phyloP scores from a whole-genome alignment of 2,113 vertebrate genomes.

The Misgurnus anguillicaudatus region DNA sequence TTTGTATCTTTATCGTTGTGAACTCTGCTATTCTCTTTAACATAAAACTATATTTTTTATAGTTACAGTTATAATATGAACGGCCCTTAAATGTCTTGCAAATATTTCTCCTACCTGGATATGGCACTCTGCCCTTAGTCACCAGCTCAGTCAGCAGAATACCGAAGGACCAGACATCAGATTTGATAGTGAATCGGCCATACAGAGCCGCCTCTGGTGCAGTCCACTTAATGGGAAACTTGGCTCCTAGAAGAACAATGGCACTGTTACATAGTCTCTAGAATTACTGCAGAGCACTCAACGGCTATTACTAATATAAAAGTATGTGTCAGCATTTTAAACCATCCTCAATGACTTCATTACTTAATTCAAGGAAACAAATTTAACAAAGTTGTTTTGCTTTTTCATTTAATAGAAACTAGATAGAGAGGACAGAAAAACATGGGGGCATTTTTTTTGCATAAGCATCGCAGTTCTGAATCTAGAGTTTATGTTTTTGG shows the following conservation, averaged over 20 bases:
- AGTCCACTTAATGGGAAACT: conserved; percentile 99
- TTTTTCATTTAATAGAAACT: not conserved
- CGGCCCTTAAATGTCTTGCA: too few species aligned
- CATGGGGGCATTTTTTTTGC: too few species aligned
- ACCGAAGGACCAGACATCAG: conserved; percentile 97
- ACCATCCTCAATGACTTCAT: not conserved
- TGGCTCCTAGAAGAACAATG: conserved; percentile 81
- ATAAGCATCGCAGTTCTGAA: too few species aligned
- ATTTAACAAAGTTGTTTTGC: not conserved
- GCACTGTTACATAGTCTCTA: conserved; percentile 7
- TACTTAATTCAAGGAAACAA: not conserved
- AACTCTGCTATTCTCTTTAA: too few species aligned
- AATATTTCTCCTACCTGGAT: conserved; percentile 80
- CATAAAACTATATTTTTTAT: too few species aligned
- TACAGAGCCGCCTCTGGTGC: conserved; percentile 96
- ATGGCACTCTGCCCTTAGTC: conserved; percentile 97
- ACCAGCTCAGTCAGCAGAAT: conserved; percentile 96
- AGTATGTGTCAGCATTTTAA: conserved; percentile 26
- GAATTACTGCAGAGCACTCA: not conserved
- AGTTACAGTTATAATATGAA: too few species aligned
- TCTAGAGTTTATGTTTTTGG: too few species aligned
- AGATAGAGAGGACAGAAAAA: not conserved
- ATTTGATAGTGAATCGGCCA: conserved; percentile 97
- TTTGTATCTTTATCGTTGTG: too few species aligned
- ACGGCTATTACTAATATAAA: conserved; percentile 5